phyloP scores from a whole-genome alignment of 2,113 vertebrate genomes.

The Orycteropus afer region DNA sequence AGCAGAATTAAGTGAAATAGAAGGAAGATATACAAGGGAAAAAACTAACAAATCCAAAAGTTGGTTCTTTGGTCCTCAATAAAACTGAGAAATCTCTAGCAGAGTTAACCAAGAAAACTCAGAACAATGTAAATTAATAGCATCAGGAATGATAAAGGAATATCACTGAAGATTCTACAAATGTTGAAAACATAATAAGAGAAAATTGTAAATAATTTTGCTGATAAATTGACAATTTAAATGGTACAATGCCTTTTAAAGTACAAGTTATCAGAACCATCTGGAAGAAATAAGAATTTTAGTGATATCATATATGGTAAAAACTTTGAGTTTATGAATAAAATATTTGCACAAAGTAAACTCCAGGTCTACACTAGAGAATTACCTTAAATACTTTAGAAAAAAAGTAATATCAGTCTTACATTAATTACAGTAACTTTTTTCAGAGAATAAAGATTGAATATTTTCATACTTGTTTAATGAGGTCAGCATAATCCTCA shows the following conservation, averaged over 20 bases:
- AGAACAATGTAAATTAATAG: neutral
- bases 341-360: neutral
- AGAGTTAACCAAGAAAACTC: neutral
- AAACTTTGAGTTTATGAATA: neutral
- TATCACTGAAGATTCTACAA: neutral
- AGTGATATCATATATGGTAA: neutral
- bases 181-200: neutral
- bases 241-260: neutral
- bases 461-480: neutral
- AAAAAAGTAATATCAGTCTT: neutral
- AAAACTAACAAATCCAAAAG: neutral
- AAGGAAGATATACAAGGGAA: neutral
- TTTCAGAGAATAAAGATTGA: neutral
- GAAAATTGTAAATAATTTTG: neutral
- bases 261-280: neutral
- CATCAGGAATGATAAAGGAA: neutral
- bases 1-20: neutral
- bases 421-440: neutral
- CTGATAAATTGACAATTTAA: neutral
- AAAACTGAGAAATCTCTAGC: neutral
- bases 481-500: neutral
- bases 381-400: neutral
- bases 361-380: neutral
- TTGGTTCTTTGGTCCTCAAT: neutral
- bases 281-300: neutral